Base-by-base conservation (phyloP, 2,113 vertebrate species). In the Microcebus murinus region DNA sequence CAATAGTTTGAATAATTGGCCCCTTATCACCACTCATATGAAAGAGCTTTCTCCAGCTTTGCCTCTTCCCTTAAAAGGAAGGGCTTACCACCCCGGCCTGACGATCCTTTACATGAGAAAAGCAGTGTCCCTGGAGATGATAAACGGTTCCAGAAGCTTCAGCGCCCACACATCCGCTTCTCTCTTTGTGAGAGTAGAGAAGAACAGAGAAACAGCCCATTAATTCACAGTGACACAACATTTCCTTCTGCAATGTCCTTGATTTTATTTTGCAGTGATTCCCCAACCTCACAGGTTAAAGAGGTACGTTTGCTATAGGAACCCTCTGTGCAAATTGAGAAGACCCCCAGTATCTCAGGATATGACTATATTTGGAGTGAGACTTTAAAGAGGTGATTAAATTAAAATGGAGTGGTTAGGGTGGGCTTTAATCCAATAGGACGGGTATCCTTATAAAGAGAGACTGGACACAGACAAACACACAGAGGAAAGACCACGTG, bases 181-280 rank as follows among this genome's bases (percentile, higher is more conserved):
- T 8, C 2, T 36, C 48, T 74, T 45, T 59, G 48, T 63, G 63
- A 91, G 50, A 48, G 12, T 1, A 55, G 20, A 87, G 14, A 59
- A 50, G 80, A 92, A 84, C 48, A 15, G 45, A 89, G 36, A 81
- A 93, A 50, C 25, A 74, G 18, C 25, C 31, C 50, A 45, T 96
- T 92, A 85, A 86, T 94, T 95, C 94, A 77, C 55, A 87, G 9
- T n/a, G 27, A 79, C 92, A 6, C 6, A 31, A 25, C 2, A 4
- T 67, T 95, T 94, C 57, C 45, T 71, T 83, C 63, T 6, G 61
- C 73, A 55, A 4, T 2, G 9, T 15, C 76, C 93, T 98, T 96
- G 89, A 36, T 77, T 94, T 83, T 95, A 34, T 63, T 95, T 95
- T 83, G 20, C 15, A 23, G 71, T 20, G 36, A 90, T 63, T 82